Percentiles rank a stretch among this genome's conserved stretches.
Evolutionary conservation across 2,113 vertebrate genomes (phyloP).

Genomic region (Scomber japonicus): DNA sequence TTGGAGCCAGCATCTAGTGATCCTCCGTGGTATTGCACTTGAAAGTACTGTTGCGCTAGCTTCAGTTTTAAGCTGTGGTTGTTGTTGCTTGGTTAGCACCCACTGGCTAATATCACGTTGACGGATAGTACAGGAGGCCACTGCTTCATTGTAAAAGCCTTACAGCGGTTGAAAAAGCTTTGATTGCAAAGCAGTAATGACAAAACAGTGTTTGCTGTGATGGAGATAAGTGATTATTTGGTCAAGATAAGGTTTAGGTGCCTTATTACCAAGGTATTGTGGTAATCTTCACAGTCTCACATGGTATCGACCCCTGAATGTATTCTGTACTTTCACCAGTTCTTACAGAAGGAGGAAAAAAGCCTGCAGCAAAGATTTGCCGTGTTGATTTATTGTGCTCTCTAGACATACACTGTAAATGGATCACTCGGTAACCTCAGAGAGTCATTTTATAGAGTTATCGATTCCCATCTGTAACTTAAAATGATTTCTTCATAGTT

Average conservation of each 20-base stretch:
- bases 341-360: neutral
- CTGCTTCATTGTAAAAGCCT: neutral
- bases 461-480: constrained; percentile 34
- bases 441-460: constrained; percentile 31
- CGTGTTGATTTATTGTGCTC: constrained; percentile 41
- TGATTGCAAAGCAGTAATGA: neutral
- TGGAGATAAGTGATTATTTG: neutral
- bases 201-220: neutral
- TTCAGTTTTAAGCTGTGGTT: too few relatives aligned
- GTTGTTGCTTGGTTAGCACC: neutral
- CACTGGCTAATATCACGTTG: neutral
- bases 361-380: neutral
- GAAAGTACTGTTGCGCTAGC: too few relatives aligned
- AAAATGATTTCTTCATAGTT: constrained; percentile 27
- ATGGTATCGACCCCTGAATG: neutral
- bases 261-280: neutral
- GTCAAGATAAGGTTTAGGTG: neutral
- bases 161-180: neutral
- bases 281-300: neutral
- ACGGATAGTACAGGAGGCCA: neutral
- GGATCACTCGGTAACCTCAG: constrained; percentile 44
- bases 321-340: neutral
- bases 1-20: too few relatives aligned
- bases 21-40: too few relatives aligned
- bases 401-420: constrained; percentile 32